A percentile compares a stretch with the other conserved stretches of the same genome.
Conservation (phyloP, 2,888 invertebrate genomes). For the Cryptops parisi region DNA sequence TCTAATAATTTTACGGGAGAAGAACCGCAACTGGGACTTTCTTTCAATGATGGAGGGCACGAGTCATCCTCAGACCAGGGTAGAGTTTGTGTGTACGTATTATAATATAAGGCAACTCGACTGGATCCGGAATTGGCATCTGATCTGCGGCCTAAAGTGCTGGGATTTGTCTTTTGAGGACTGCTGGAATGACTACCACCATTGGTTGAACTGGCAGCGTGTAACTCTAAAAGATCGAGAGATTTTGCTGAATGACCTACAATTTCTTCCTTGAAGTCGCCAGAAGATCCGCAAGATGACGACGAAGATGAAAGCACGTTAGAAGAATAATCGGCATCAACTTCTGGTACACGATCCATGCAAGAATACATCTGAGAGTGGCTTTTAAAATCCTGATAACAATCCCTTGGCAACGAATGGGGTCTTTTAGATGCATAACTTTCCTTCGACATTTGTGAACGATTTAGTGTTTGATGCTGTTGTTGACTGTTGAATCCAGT, state of each 20-base stretch:
- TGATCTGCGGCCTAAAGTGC: neutral
- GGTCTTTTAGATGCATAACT: neutral
- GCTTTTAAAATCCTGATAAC: conserved; percentile 2
- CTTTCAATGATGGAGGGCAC: neutral
- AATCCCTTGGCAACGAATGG: conserved; percentile 17
- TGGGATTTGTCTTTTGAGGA: neutral
- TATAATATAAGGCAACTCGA: conserved; percentile 9
- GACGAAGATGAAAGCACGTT: no score
- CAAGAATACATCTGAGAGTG: neutral
- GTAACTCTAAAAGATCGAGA: neutral
- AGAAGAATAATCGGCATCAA: no score
- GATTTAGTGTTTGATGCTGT: neutral
- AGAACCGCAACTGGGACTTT: neutral
- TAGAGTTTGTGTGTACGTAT: conserved; percentile 11
- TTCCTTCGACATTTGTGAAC: neutral
- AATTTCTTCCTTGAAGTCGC: neutral
- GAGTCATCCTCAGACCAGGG: neutral
- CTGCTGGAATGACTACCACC: neutral
- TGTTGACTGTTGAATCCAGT: conserved; percentile 19
- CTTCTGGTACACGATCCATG: conserved; percentile 6
- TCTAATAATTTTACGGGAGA: no score
- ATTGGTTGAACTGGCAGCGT: neutral
- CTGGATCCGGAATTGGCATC: neutral
- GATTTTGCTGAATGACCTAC: no score
- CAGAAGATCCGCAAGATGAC: no score